Base-by-base conservation (phyloP, 2,797 vertebrate genomes). In the Anomalospiza imberbis region DNA sequence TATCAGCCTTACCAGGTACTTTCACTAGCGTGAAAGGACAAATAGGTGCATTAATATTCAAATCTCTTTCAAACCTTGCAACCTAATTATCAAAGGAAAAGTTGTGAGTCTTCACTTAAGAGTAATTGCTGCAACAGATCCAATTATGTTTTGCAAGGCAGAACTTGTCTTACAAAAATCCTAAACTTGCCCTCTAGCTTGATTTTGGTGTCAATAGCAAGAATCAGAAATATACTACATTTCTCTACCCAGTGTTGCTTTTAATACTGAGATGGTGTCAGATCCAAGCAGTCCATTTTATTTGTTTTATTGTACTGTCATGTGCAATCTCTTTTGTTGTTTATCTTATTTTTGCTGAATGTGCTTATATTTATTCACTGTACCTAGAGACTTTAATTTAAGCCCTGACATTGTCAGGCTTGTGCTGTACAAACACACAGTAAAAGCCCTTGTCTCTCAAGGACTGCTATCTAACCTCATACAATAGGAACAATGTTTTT, bases 81-180 rank as follows among this genome's bases (percentile, higher is more conserved):
- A 78, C 22, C 2, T 28, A 73, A 81, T 91, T 91, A 81, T 73
- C 70, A 84, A 60, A 88, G 63, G 51, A 55, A 57, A 62, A 90
- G 78, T 36, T 81, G 62, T 66, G 58, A 70, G 16, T 81, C 51
- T 86, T 18, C 31, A 34, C 79, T 93, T 88, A 79, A 73, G 32
- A 85, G 26, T 68, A 94, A 91, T 63, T 90, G 58, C 58, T 75
- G 48, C 66, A 91, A 73, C 36, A 85, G 63, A 95, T 81, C 78
- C 11, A 92, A 78, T 92, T 93, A 78, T 28, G 19, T 91, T 90
- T 88, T 85, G 44, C 32, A 79, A 84, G 67, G 73, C 25, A 66
- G 54, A 80, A 66, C 15, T 72, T 63, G 31, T 76, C 55, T 82
- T 70, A 84, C 29, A 76, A 63, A 94, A 90, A 45, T 82, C 71